These are phyloP conservation scores for Geothlypis trichas DNA, from an alignment of 2,113 vertebrate genomes.

Conservation along the genomic window DNA sequence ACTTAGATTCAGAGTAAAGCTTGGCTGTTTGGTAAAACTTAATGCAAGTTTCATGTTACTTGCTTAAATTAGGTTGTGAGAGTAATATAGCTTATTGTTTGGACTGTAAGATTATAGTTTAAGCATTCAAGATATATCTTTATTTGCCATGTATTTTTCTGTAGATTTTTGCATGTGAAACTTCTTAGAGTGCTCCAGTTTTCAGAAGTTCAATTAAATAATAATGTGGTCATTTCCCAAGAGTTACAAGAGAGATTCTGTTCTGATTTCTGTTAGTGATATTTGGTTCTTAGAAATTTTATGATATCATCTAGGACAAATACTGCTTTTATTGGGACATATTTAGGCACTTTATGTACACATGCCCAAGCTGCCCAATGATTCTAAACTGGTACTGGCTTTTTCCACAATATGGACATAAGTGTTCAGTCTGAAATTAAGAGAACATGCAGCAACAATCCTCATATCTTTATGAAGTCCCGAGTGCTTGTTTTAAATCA, in stretches of 20 bases:
- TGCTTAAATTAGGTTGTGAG: not conserved
- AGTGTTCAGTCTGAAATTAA: not conserved
- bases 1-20: not conserved
- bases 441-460: not conserved
- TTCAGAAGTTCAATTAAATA: not conserved
- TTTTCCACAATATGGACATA: not conserved
- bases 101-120: not conserved
- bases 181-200: not conserved
- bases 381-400: not conserved
- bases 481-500: not conserved
- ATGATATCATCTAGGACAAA: fast-evolving
- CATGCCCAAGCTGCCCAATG: not conserved
- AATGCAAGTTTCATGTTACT: not conserved
- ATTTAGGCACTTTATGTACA: not conserved
- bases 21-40: not conserved
- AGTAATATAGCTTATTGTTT: not conserved
- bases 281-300: not conserved
- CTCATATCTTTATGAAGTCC: not conserved
- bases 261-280: not conserved
- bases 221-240: not conserved
- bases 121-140: not conserved
- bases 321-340: not conserved
- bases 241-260: not conserved
- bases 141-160: not conserved
- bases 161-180: not conserved